Evolutionary conservation across 2,797 vertebrate species (phyloP).

Genomic region (Aphelocoma californica): DNA sequence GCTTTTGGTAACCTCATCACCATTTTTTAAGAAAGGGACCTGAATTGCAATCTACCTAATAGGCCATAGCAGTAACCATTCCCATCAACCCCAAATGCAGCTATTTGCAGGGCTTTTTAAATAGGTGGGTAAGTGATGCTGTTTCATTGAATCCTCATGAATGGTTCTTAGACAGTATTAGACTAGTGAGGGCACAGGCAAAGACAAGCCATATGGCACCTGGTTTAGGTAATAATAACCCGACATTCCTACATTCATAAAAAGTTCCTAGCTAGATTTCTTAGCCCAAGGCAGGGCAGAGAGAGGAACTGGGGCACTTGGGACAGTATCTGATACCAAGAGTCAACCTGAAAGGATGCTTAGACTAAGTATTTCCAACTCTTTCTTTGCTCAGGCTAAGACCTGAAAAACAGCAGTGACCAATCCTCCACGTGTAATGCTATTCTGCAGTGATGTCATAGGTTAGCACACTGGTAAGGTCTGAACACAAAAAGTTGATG

Average conservation of each 20-base stretch:
- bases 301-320: not conserved
- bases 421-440: not conserved
- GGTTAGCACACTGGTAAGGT: not conserved
- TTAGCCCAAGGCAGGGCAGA: not conserved
- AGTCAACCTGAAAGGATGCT: rapidly evolving
- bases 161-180: not conserved
- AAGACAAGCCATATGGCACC: not conserved
- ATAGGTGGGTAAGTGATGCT: not conserved
- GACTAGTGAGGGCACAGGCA: not conserved
- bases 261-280: not conserved
- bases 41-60: not conserved
- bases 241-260: not conserved
- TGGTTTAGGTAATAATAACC: not conserved
- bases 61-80: not conserved
- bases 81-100: not conserved
- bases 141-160: not conserved
- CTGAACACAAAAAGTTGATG: not conserved
- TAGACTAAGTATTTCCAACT: not conserved
- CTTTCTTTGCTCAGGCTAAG: not conserved
- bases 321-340: not conserved
- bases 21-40: not conserved
- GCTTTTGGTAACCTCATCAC: not conserved
- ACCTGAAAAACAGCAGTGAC: not conserved
- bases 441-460: not conserved
- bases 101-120: not conserved